Evolutionary conservation across 2,797 vertebrate species (phyloP).

Genomic region (Eulemur rubriventer): DNA sequence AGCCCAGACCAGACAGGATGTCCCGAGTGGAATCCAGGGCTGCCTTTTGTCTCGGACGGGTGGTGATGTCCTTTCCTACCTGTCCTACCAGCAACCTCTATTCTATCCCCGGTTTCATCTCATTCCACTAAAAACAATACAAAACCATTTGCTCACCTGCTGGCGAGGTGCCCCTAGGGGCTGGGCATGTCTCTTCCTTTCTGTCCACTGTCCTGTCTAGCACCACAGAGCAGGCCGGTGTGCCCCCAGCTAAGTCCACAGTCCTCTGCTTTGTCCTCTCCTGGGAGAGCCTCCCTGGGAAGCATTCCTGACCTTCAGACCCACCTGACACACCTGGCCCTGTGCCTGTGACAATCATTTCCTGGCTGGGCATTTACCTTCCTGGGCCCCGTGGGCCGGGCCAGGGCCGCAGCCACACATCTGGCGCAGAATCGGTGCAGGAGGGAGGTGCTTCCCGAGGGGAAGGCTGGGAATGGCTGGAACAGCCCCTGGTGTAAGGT

Average conservation of each 20-base stretch:
- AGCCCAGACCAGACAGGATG: accelerated
- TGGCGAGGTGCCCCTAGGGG: neutral
- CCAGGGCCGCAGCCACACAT: constrained; percentile 34
- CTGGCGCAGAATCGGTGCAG: neutral
- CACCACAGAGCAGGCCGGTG: neutral
- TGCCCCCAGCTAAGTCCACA: neutral
- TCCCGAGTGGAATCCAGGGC: neutral
- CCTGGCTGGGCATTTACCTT: constrained; percentile 82
- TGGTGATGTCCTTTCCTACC: accelerated
- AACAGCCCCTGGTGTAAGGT: neutral
- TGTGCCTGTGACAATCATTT: constrained; percentile 51
- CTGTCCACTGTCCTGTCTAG: accelerated
- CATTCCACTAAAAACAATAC: neutral
- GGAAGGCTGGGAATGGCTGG: neutral
- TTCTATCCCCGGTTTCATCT: neutral
- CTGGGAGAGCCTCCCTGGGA: constrained; percentile 5
- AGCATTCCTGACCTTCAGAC: constrained; percentile 77
- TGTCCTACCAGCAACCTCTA: neutral
- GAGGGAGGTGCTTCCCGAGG: neutral
- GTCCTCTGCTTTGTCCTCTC: constrained; percentile 24
- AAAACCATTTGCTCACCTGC: constrained; percentile 81
- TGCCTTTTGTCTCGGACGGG: neutral
- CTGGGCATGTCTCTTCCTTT: neutral
- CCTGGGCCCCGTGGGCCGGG: constrained; percentile 63
- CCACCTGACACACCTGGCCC: constrained; percentile 46